Base-by-base conservation (phyloP, 2,113 vertebrate genomes). In the Budorcas taxicolor region DNA sequence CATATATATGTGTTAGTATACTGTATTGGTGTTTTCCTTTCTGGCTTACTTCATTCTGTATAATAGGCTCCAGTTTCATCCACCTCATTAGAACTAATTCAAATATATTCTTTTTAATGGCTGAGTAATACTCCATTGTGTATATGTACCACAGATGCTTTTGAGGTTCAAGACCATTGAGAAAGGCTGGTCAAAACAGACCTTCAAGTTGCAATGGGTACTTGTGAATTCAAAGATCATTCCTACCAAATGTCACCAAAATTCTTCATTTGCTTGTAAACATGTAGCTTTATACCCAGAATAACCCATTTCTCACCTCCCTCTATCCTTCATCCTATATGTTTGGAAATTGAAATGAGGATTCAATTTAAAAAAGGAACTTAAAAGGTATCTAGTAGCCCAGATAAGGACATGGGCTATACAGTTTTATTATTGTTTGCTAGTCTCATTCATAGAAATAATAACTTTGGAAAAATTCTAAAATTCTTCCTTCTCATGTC, bases 211-310 rank as follows among this genome's bases (percentile, higher is more conserved):
- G 2, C 9, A 80, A 10, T 25, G 31, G 8, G 3, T 87, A 55
- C 25, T 47, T 50, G 7, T 0, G 25, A 62, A 91, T 87, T 96
- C n/a, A 90, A 52, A 80, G 58, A 64, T 87, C 9, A 33, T 67
- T 93, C 33, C 60, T 58, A 27, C 33, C 27, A 53, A 87, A 92
- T 80, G 40, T 53, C 57, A 85, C 33, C 23, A 82, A 71, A 80
- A 43, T 89, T 87, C 84, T 96, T 94, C 50, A 78, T 94, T 97
- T 84, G 11, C 50, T 90, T 94, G 3, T 80, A 82, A 92, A 58
- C n/a, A 84, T 47, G 43, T 27, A 84, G 36, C 43, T 91, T 45
- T 90, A 57, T 15, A n/a, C 21, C 80, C 33, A 78, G 47, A 92
- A 88, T 85, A 55, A 87, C 12, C 19, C 16, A 64, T 33, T 64